Conservation (phyloP, 1,140 invertebrate species). For the Laodelphax striatellus region DNA sequence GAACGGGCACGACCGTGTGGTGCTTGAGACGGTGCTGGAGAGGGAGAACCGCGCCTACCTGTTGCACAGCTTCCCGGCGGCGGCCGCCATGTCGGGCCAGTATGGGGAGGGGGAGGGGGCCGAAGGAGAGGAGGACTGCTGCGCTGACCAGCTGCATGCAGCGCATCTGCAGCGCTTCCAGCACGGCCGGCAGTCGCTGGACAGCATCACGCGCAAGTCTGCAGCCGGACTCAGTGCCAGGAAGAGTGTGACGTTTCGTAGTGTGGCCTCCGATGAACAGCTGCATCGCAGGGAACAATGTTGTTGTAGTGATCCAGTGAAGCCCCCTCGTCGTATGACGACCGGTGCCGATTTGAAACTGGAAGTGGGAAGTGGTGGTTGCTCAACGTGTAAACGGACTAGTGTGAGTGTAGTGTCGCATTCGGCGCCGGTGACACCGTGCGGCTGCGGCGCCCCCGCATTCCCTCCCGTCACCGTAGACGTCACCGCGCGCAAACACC, state of each 20-base stretch:
- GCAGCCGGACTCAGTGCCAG: too few relatives aligned
- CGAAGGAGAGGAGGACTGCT: neutral
- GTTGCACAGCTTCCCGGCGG: conserved; percentile 21
- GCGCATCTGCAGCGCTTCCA: conserved; percentile 6
- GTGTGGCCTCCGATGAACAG: neutral
- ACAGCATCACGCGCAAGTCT: neutral
- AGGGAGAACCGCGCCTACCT: conserved; percentile 16
- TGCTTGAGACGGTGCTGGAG: conserved; percentile 34
- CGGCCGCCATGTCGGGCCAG: neutral
- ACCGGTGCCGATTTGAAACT: neutral
- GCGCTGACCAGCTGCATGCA: neutral
- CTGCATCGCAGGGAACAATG: too few relatives aligned
- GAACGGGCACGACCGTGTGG: conserved; percentile 35
- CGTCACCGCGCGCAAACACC: conserved; percentile 21
- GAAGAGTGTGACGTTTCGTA: neutral
- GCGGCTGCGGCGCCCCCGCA: conserved; percentile 8
- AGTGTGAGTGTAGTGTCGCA: conserved; percentile 16
- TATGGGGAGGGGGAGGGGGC: neutral
- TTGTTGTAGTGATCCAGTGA: too few relatives aligned
- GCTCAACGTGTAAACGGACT: conserved; percentile 9
- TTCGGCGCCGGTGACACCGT: conserved; percentile 11
- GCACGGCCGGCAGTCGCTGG: conserved; percentile 10
- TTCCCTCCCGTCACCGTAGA: conserved; percentile 21
- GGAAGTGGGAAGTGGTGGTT: neutral
- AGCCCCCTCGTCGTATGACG: neutral